Base-by-base conservation (phyloP, 1,140 invertebrate species). In the Cyclargus thomasi region DNA sequence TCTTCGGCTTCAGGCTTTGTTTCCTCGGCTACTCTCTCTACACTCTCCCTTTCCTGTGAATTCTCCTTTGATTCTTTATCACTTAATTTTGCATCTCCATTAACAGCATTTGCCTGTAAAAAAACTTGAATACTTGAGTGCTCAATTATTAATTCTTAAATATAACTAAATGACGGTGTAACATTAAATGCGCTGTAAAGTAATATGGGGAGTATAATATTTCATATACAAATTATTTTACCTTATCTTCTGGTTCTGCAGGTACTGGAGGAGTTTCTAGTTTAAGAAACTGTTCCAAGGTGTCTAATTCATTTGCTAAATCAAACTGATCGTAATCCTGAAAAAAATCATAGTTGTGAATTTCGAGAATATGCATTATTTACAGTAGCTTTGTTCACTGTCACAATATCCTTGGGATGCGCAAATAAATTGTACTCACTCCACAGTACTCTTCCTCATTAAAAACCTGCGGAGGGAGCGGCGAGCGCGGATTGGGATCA, bases 281-380 rank as follows among this genome's bases (percentile, higher is more conserved):
- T 91, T 95, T 95, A 11, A 95, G 83, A 85, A 98, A 98, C 77
- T 95, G 94, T 89, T 98, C 96, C 79, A 98, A 90, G 77, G 94
- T 95, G 84, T 98, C 96, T 74, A 95, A 94, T 93, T 99, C 97
- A 92, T 97, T 96, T 53, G 97, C 95, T 82, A 96, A 90, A 87
- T 97, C 96, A 92, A 98, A 98, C 74, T 95, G 95, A 86, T 98
- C 96, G 91, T 97, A 98, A 88, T 98, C 97, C 97, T 98, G 86
- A 69, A 76, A 74, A 68, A 29, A 8, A 35, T 5, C 39, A 47
- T 3, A 16, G 14, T 47, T 47, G 5, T 47, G 10, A 47, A 16
- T 47, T 47, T 47, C 10, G n/a, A n/a, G n/a, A n/a, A n/a, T n/a
- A n/a, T 14, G 39, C 3, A 29, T 29, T 29, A 7, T 29, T 29